Percentiles rank a stretch among this genome's conserved stretches.
Conservation (phyloP, 2,888 invertebrate species). For the Lamellibrachia satsuma region DNA sequence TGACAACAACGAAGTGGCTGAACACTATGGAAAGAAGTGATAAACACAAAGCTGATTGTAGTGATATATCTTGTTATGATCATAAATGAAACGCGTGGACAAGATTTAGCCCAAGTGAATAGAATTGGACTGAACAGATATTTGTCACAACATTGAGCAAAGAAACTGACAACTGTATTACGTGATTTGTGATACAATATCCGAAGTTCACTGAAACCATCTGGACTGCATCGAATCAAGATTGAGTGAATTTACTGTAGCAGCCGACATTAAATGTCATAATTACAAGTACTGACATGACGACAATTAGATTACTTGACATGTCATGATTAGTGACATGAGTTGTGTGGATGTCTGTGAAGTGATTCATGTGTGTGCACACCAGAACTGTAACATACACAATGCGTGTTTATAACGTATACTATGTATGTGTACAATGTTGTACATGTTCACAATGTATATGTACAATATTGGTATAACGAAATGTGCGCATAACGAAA, state of each 20-base stretch:
- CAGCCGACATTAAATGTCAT: background rate
- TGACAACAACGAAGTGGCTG: background rate
- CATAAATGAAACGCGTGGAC: background rate
- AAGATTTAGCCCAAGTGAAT: background rate
- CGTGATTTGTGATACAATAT: background rate
- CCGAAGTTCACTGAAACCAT: background rate
- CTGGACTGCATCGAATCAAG: background rate
- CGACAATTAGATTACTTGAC: background rate
- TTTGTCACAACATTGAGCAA: background rate
- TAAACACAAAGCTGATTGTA: background rate
- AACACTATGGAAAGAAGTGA: background rate
- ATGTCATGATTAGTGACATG: background rate
- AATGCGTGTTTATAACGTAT: background rate
- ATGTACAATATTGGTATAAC: background rate
- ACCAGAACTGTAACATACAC: too few relatives aligned
- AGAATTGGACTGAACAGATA: background rate
- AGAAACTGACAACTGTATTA: background rate
- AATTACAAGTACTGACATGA: background rate
- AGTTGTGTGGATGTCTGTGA: background rate
- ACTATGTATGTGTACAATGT: background rate
- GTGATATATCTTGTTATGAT: background rate
- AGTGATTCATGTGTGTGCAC: background rate
- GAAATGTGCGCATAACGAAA: background rate
- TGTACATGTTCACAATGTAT: too few relatives aligned
- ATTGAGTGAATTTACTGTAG: background rate